phyloP scores from a whole-genome alignment of 1,140 invertebrate species.

The Neelides sp. region DNA sequence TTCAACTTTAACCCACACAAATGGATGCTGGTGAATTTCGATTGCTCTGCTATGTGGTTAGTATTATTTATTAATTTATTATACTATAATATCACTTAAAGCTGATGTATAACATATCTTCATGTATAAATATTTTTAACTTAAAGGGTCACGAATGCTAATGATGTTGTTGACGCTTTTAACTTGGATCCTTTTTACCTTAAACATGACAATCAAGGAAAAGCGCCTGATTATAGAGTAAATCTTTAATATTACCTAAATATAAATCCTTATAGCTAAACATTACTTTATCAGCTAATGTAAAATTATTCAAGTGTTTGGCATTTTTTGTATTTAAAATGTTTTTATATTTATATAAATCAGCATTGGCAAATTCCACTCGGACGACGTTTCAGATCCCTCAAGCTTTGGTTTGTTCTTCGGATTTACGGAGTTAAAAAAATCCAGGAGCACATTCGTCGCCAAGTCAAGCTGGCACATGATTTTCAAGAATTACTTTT shows the following conservation, averaged over 20 bases:
- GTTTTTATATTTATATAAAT: constrained; percentile 38
- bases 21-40: constrained; percentile 90
- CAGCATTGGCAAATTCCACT: constrained; percentile 95
- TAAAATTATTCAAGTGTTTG: no score
- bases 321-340: no score
- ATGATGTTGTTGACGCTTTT: constrained; percentile 82
- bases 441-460: constrained; percentile 74
- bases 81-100: no score
- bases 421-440: constrained; percentile 77
- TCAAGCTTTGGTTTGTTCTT: constrained; percentile 96
- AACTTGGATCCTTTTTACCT: constrained; percentile 92
- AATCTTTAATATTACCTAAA: no score
- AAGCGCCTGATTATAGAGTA: constrained; percentile 79
- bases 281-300: no score
- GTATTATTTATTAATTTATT: no score
- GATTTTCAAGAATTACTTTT: constrained; percentile 60
- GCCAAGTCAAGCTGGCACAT: constrained; percentile 62
- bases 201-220: constrained; percentile 77
- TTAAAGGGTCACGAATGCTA: constrained; percentile 76
- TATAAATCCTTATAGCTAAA: no score
- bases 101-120: no score
- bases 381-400: constrained; percentile 79
- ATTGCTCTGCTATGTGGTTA: constrained; percentile 84
- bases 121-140: no score
- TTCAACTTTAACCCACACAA: constrained; percentile 96